phyloP scores from a whole-genome alignment of 2,888 invertebrate species.

The Aricia artaxerxes region DNA sequence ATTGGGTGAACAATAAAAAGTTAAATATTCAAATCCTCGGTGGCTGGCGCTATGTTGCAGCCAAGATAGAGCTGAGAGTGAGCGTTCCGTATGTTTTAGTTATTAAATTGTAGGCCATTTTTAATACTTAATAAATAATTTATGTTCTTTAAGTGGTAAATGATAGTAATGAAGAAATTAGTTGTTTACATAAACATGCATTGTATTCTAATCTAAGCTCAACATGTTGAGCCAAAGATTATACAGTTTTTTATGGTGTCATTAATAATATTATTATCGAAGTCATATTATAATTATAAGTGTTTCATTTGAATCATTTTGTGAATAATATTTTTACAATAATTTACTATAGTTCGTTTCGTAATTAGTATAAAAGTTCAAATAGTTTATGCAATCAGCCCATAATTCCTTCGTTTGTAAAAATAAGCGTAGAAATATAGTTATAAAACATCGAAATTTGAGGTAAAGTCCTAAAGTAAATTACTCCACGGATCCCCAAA shows the following conservation, averaged over 20 bases:
- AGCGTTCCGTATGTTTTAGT: background rate
- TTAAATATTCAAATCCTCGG: slow-evolving; percentile 62
- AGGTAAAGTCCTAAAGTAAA: background rate
- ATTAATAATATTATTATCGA: too few species aligned
- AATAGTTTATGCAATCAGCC: background rate
- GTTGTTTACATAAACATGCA: background rate
- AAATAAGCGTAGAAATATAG: too few species aligned
- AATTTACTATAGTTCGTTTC: background rate
- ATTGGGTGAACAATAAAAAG: slow-evolving; percentile 53
- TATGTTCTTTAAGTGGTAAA: too few species aligned
- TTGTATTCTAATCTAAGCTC: background rate
- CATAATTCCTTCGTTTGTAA: background rate
- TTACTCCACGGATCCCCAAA: slow-evolving; percentile 41
- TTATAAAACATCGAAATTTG: background rate
- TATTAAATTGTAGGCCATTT: background rate
- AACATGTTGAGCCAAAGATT: background rate
- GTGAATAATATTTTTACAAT: too few species aligned
- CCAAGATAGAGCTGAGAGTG: slow-evolving; percentile 3
- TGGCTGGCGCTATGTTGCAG: slow-evolving; percentile 50
- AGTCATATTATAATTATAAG: too few species aligned
- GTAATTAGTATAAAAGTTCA: background rate
- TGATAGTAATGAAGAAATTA: too few species aligned
- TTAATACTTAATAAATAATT: too few species aligned
- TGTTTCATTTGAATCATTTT: background rate
- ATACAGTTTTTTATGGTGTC: background rate